Evolutionary conservation across 1,140 invertebrate species (phyloP).

Genomic region (Polyergus mexicanus): DNA sequence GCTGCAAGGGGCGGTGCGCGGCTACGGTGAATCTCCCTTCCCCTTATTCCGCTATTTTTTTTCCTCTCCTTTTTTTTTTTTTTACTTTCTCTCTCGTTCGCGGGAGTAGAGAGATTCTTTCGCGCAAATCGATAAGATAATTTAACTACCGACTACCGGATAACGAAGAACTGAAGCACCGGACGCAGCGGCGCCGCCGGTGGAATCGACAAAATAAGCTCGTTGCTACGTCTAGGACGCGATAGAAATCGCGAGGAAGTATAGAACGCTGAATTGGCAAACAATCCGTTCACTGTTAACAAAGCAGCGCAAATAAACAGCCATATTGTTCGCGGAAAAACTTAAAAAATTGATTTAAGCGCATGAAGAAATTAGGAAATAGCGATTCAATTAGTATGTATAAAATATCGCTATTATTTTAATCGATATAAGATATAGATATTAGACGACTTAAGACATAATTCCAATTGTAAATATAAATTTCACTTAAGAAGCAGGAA

Average conservation of each 20-base stretch:
- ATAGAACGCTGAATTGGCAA: not conserved
- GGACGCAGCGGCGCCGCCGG: conserved; percentile 24
- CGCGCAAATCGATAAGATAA: conserved; percentile 69
- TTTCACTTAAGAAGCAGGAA: not conserved
- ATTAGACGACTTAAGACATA: not conserved
- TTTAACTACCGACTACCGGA: conserved; percentile 52
- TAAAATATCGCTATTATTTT: not conserved
- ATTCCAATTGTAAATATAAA: not conserved
- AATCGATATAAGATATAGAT: not conserved
- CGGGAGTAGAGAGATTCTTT: conserved; percentile 10
- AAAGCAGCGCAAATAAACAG: not conserved
- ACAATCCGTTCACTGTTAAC: not conserved
- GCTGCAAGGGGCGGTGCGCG: conserved; percentile 82
- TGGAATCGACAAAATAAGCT: conserved; percentile 70
- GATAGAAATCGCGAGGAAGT: not conserved
- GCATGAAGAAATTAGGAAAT: not conserved
- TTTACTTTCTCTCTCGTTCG: not conserved
- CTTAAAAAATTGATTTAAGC: not conserved
- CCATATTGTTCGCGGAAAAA: not conserved
- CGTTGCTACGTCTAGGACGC: conserved; percentile 65
- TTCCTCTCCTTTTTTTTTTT: not conserved
- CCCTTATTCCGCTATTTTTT: conserved; percentile 11
- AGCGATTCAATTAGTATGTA: not conserved
- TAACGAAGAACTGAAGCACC: conserved; percentile 56
- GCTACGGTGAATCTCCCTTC: conserved; percentile 68